Percentiles rank a stretch among this genome's conserved stretches.
Evolutionary conservation across 2,113 vertebrate species (phyloP).

Genomic region (Fregata magnificens): DNA sequence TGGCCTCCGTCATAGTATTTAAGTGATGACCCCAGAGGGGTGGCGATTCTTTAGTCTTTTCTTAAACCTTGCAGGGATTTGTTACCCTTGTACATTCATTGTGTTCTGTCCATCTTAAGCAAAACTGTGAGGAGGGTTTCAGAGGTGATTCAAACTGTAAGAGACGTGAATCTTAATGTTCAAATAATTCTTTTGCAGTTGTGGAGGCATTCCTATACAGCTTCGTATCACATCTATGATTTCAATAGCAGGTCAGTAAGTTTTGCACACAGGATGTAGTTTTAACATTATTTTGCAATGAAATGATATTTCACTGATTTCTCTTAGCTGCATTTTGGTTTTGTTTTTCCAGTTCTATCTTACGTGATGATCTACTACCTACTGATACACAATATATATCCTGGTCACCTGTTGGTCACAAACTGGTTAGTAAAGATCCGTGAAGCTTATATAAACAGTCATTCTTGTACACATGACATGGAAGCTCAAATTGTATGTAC

Average conservation of each 20-base stretch:
- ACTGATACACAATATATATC: conserved; percentile 72
- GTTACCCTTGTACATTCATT: neutral
- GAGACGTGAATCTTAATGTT: neutral
- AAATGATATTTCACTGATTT: neutral
- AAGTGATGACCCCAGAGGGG: neutral
- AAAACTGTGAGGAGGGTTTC: neutral
- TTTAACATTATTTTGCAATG: neutral
- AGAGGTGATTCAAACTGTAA: neutral
- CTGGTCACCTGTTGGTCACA: conserved; percentile 79
- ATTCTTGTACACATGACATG: neutral
- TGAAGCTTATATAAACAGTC: neutral
- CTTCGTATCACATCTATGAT: conserved; percentile 78
- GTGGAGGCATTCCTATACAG: conserved; percentile 81
- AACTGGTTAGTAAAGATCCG: conserved; percentile 75
- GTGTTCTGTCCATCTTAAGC: neutral
- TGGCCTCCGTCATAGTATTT: neutral
- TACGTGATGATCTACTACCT: conserved; percentile 48
- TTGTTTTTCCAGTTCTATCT: conserved; percentile 56
- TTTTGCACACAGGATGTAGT: neutral
- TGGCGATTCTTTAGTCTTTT: neutral
- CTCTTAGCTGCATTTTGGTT: conserved; percentile 16
- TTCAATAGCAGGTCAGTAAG: conserved; percentile 70
- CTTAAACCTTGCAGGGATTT: neutral
- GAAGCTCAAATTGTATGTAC: neutral
- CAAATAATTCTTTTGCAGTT: conserved; percentile 68